A percentile compares a stretch with the other conserved stretches of the same genome.
Evolutionary conservation across 2,888 invertebrate species (phyloP).

Genomic region (Acanthosepion pharaonis): DNA sequence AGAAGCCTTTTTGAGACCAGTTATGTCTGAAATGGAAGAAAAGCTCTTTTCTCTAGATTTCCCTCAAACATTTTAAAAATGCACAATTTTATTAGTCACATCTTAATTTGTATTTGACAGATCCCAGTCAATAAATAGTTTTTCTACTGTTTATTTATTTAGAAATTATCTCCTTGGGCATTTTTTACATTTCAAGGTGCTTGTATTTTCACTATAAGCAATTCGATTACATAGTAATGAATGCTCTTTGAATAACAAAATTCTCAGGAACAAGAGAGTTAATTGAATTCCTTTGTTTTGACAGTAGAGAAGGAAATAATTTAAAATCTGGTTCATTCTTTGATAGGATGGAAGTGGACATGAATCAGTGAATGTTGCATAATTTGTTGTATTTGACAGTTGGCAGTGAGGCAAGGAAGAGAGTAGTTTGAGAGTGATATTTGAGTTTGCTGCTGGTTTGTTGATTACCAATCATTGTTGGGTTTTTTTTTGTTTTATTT

Average conservation of each 20-base stretch:
- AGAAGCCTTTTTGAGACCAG: too few species aligned
- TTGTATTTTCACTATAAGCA: too few species aligned
- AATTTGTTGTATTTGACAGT: background rate
- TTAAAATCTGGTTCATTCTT: background rate
- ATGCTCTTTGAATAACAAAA: background rate
- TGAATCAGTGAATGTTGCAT: background rate
- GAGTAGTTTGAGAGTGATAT: background rate
- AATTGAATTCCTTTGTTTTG: background rate
- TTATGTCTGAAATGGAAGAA: too few species aligned
- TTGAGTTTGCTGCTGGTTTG: background rate
- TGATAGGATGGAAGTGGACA: background rate
- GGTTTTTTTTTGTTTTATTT: background rate
- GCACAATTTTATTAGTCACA: too few species aligned
- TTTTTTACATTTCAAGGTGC: too few species aligned
- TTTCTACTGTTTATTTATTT: too few species aligned
- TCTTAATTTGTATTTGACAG: too few species aligned
- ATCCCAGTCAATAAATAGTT: too few species aligned
- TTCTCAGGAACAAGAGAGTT: background rate
- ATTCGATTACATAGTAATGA: background rate
- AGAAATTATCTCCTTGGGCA: too few species aligned
- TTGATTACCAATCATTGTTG: constrained; percentile 4
- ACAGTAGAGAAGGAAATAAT: background rate
- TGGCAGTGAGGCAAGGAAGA: background rate
- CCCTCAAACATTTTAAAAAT: too few species aligned
- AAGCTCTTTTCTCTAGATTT: too few species aligned